Conservation (phyloP, 1,140 invertebrate species). For the Streblospio benedicti region DNA sequence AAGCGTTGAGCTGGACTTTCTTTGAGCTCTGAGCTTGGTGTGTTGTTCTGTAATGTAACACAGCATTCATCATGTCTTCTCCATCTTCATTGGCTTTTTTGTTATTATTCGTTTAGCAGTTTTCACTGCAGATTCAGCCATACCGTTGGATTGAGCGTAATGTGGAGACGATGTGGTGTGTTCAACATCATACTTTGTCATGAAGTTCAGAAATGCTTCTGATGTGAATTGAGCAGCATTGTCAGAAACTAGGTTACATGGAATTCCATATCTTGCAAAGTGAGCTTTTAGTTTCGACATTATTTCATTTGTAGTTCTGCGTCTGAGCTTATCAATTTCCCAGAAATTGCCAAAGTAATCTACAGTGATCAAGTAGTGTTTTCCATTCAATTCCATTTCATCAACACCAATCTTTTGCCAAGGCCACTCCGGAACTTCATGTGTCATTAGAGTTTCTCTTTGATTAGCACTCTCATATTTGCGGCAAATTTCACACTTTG, state of each 20-base stretch:
- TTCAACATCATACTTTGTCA: constrained; percentile 1
- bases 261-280: constrained; percentile 9
- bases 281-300: not conserved
- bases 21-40: too few relatives aligned
- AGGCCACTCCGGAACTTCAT: not conserved
- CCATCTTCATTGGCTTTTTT: constrained; percentile 1
- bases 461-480: too few relatives aligned
- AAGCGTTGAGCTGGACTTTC: too few relatives aligned
- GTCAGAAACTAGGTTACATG: not conserved
- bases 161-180: not conserved
- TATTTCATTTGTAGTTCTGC: not conserved
- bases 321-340: constrained; percentile 7
- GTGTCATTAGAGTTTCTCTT: not conserved
- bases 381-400: not conserved
- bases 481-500: too few relatives aligned
- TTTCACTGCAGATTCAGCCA: constrained; percentile 8
- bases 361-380: constrained; percentile 2
- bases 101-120: not conserved
- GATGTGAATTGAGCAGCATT: constrained; percentile 9
- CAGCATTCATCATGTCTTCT: constrained; percentile 9
- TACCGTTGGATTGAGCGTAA: constrained; percentile 3
- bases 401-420: constrained; percentile 6
- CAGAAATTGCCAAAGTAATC: constrained; percentile 10
- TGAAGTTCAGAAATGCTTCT: not conserved
- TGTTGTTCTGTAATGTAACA: constrained; percentile 18